Evolutionary conservation across 2,888 invertebrate species (phyloP).

Genomic region (Euplexia lucipara): DNA sequence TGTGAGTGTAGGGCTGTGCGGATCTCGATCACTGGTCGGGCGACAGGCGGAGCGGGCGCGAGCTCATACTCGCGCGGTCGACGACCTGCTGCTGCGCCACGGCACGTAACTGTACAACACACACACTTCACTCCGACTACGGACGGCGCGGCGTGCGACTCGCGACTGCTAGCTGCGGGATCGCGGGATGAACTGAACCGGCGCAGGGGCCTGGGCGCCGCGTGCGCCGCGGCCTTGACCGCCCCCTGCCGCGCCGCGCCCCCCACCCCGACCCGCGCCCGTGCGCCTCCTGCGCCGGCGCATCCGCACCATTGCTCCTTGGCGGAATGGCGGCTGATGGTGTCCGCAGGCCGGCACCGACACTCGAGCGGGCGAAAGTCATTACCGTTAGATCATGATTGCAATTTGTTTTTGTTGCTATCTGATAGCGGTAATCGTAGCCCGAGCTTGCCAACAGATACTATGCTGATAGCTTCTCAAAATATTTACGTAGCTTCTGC

Average conservation of each 20-base stretch:
- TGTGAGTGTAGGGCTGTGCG: constrained; percentile 49
- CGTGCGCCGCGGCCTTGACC: constrained; percentile 85
- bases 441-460: background rate
- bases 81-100: constrained; percentile 76
- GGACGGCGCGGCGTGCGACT: constrained; percentile 40
- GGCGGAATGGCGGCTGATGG: constrained; percentile 3
- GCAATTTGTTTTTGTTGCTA: constrained; percentile 46
- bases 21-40: constrained; percentile 62
- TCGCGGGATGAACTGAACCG: constrained; percentile 64
- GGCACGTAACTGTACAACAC: constrained; percentile 77
- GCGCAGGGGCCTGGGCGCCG: constrained; percentile 67
- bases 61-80: constrained; percentile 87
- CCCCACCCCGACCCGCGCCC: constrained; percentile 35
- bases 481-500: constrained; percentile 7
- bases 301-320: constrained; percentile 52
- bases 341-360: constrained; percentile 7
- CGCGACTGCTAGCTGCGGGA: constrained; percentile 65
- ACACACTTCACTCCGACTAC: constrained; percentile 71
- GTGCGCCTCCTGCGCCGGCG: constrained; percentile 43
- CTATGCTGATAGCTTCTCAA: constrained; percentile 6
- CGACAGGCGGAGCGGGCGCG: constrained; percentile 72
- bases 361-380: constrained; percentile 39
- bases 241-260: constrained; percentile 67
- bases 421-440: constrained; percentile 52
- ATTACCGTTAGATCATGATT: constrained; percentile 58